Conservation (phyloP, 2,113 vertebrate genomes). For the Cygnus atratus region DNA sequence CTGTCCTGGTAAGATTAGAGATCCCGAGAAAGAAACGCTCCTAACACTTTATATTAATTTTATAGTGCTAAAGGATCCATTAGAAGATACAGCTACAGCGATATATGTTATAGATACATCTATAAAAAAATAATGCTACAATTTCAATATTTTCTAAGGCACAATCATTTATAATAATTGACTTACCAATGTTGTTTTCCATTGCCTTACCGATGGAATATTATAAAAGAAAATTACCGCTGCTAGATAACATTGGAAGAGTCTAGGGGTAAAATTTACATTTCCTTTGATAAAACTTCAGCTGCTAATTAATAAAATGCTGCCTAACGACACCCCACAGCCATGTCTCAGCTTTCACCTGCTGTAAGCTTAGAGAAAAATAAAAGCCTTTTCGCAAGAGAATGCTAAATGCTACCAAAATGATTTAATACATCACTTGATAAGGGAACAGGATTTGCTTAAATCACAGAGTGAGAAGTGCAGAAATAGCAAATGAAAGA, state of each 20-base stretch:
- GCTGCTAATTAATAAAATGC: not conserved
- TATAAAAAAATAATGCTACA: constrained; percentile 17
- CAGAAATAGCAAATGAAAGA: not conserved
- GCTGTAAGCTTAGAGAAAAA: not conserved
- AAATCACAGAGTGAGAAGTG: not conserved
- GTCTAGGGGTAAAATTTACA: not conserved
- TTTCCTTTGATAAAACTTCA: not conserved
- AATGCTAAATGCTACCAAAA: not conserved
- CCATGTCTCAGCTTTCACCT: not conserved
- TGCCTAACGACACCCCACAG: not conserved
- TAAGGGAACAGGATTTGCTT: not conserved
- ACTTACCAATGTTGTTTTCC: not conserved
- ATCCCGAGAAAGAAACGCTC: not conserved
- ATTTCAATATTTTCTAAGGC: constrained; percentile 24
- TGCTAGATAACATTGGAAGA: not conserved
- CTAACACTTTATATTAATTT: not conserved
- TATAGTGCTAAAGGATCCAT: not conserved
- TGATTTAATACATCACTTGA: not conserved
- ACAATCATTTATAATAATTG: constrained; percentile 3
- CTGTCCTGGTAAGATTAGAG: not conserved
- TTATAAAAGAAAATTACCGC: not conserved
- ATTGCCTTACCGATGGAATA: not conserved
- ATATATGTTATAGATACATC: not conserved
- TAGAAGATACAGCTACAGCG: not conserved
- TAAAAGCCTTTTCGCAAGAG: not conserved